phyloP scores from a whole-genome alignment of 1,140 invertebrate genomes.

The Teleopsis dalmanni region DNA sequence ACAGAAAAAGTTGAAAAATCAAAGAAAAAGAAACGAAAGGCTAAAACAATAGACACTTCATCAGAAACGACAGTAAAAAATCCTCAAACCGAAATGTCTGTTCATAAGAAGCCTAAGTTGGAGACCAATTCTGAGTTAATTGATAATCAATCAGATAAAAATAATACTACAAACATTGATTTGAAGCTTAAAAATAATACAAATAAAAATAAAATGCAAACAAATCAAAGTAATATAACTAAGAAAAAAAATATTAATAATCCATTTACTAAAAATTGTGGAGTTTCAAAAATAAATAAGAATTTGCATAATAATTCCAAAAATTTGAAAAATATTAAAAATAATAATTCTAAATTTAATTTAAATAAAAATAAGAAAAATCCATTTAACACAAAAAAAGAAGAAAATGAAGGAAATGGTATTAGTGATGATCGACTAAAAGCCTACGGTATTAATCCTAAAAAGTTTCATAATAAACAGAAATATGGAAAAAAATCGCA shows the following conservation, averaged over 20 bases:
- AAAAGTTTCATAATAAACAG: conserved; percentile 57
- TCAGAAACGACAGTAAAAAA: not conserved
- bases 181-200: not conserved
- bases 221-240: not conserved
- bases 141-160: not conserved
- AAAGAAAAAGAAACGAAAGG: not conserved
- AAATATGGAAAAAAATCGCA: conserved; percentile 26
- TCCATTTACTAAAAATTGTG: conserved; percentile 1
- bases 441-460: conserved; percentile 87
- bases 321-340: not conserved
- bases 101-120: not conserved
- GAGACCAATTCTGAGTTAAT: too few relatives aligned
- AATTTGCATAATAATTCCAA: not conserved
- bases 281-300: too few relatives aligned
- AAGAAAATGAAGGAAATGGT: not conserved
- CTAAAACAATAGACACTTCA: not conserved
- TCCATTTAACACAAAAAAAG: conserved; percentile 18
- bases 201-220: not conserved
- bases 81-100: not conserved
- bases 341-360: conserved; percentile 2
- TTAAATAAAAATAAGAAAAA: conserved; percentile 15
- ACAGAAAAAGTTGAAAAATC: not conserved
- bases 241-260: too few relatives aligned
- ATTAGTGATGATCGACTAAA: conserved; percentile 63
- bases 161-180: not conserved